Evolutionary conservation across 2,797 vertebrate species (phyloP), one percentile per base, ranked within the genome.

Genomic region (Sebastolobus alascanus): DNA sequence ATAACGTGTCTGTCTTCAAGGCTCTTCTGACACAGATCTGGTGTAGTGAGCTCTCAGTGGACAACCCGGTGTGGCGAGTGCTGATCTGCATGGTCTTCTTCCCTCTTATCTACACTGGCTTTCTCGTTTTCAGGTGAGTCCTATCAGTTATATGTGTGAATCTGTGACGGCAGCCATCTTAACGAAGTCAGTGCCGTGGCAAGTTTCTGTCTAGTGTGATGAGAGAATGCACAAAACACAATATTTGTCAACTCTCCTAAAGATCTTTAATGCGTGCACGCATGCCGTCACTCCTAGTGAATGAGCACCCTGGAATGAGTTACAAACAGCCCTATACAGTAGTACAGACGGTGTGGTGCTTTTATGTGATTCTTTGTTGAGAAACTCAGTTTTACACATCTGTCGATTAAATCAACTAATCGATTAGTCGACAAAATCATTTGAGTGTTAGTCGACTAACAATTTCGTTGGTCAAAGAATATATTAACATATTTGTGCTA

Each of bases 1-100:
- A 20, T 25, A 8, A 52, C 43, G 6, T 1, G 3, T 43, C 4
- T 59, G 3, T 88, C 43, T 73, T 75, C 60, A 88, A 99, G 99
- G 96, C 95, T 87, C 96, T 98, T 75, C 94, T 99, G 83, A 99
- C 98, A 68, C 97, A 97, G 93, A 98, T 99, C 89, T 99, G 99
- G 99, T 99, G 96, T 94, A 98, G 99, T 1, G 95, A 97, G 91
- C 94, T 99, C 59, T 95, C 95, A 0, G 96, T 97, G 79, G 96
- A 97, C 87, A 99, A 97, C 0, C 93, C 94, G 6, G 91, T 97
- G 9, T 99, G 97, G 97, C 93, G 90, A 38, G 91, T 99, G 16
- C 81, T 97, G 2, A 20, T 92, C 2, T 97, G 97, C 90, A 96
- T 98, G 96, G 58, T 97, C 66, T 94, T 95, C 91, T 97, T 96